Base-by-base conservation (phyloP, 2,888 invertebrate species). In the Drosophila recens region DNA sequence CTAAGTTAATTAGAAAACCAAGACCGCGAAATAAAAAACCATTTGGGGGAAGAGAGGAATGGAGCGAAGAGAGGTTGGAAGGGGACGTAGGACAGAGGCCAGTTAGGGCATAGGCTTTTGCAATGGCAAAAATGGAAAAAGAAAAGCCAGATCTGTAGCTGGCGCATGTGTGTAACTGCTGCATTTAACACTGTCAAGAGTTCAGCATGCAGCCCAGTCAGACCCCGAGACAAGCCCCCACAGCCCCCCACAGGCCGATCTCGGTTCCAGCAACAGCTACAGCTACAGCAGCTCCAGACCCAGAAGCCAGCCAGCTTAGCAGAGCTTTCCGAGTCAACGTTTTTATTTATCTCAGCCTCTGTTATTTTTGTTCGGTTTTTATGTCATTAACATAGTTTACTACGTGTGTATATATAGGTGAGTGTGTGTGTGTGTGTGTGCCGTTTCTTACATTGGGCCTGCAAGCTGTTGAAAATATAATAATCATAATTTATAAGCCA, bases 381-480 rank as follows among this genome's bases (percentile, higher is more conserved):
- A 80, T 87, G 88, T 82, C 88, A 88, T 88, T 88, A 88, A 89
- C 87, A 88, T 88, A 88, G 78, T 88, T 88, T 86, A 58, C 82
- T 57, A 36, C 56, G 53, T 68, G 34, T 48, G 40, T 57, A 42
- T 61, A 49, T 20, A 5, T 53, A 23, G 23, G 17, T 30, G n/a
- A 17, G 1, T 67, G 42, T 49, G 59, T 54, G 33, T 61, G 59
- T 36, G 36, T 53, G 46, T 53, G 40, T 54, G 23, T 61, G 63
- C 49, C 49, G 53, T 72, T 73, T 69, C 66, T 70, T 73, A 54
- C 69, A 65, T 52, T 72, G 64, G 48, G 45, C 67, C 59, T 62
- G 70, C 74, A 53, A 79, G 85, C 82, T 80, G 79, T 72, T 83
- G 82, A 85, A 85, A 85, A 79, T 79, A 80, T 77, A 82, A 82